These are phyloP conservation scores for Myopa testacea DNA, from an alignment of 2,888 invertebrate species.

Conservation along the genomic window DNA sequence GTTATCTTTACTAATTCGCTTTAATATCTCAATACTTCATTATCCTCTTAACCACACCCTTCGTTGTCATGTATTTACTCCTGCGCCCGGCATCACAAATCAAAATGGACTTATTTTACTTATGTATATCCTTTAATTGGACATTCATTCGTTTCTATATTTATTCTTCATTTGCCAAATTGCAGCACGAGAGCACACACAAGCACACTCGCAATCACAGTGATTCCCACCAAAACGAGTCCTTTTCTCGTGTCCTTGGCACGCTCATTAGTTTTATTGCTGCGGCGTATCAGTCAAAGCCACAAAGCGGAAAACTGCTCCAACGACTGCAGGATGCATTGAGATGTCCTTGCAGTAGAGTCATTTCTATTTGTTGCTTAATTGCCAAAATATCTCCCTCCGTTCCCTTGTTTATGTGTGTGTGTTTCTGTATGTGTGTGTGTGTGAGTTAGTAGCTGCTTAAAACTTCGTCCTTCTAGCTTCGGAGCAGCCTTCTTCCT, in stretches of 20 bases:
- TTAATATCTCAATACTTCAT: conserved; percentile 4
- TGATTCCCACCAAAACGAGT: conserved; percentile 27
- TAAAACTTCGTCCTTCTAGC: conserved; percentile 25
- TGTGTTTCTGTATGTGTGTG: background rate
- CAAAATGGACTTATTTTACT: conserved; percentile 67
- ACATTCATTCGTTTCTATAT: conserved; percentile 65
- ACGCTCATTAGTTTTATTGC: conserved; percentile 67
- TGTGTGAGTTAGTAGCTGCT: background rate
- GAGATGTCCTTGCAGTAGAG: conserved; percentile 20
- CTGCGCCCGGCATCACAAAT: conserved; percentile 56
- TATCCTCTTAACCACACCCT: conserved; percentile 14
- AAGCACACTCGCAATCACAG: background rate
- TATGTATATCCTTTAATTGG: conserved; percentile 67
- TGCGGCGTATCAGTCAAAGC: conserved; percentile 35
- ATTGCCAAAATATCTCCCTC: conserved; percentile 27
- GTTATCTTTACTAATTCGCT: background rate
- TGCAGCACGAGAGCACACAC: conserved; percentile 40
- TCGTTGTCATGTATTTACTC: background rate
- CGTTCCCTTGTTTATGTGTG: background rate
- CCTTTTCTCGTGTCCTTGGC: conserved; percentile 29
- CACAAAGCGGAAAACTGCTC: conserved; percentile 11
- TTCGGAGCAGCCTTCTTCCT: background rate
- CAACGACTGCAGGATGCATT: background rate
- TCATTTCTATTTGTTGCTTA: conserved; percentile 24
- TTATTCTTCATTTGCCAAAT: conserved; percentile 62